Conservation (phyloP, 1,140 invertebrate genomes). For the Trichogramma pretiosum region DNA sequence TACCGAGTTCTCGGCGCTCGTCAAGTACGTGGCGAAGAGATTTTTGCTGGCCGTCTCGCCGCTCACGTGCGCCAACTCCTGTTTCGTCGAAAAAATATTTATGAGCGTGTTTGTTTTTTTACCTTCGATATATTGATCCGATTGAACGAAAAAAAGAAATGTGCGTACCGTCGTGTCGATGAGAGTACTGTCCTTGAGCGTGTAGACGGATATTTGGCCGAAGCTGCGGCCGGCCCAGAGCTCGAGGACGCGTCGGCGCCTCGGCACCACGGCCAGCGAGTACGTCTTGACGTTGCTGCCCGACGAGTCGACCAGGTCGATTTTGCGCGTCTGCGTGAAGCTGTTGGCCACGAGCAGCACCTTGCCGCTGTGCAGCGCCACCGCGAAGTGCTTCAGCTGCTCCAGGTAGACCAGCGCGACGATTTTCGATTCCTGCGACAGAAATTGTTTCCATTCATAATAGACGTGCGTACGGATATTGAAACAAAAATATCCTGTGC, state of each 20-base stretch:
- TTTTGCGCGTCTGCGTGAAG: constrained; percentile 39
- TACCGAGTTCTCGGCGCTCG: constrained; percentile 51
- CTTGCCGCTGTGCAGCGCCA: constrained; percentile 63
- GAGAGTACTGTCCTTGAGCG: constrained; percentile 42
- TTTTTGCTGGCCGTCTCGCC: constrained; percentile 25
- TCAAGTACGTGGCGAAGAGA: constrained; percentile 39
- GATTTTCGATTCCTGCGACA: constrained; percentile 45
- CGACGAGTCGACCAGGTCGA: constrained; percentile 26
- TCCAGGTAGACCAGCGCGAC: constrained; percentile 57
- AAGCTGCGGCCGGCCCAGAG: constrained; percentile 68
- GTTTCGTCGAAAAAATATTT: not conserved
- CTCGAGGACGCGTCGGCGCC: constrained; percentile 35
- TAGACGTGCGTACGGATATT: not conserved
- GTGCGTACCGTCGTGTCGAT: constrained; percentile 30
- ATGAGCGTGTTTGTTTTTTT: not conserved
- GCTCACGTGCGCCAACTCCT: constrained; percentile 13
- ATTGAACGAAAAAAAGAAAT: not conserved
- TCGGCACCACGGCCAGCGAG: constrained; percentile 35
- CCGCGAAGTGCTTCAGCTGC: constrained; percentile 59
- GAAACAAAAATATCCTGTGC: too few relatives aligned
- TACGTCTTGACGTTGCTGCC: constrained; percentile 35
- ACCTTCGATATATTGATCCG: not conserved
- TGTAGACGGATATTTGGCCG: constrained; percentile 64
- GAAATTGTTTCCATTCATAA: not conserved
- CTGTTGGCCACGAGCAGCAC: constrained; percentile 55